A percentile compares a stretch with the other conserved stretches of the same genome.
These are phyloP conservation scores for Oedothorax gibbosus DNA, from an alignment of 1,140 invertebrate species.

Conservation along the genomic window DNA sequence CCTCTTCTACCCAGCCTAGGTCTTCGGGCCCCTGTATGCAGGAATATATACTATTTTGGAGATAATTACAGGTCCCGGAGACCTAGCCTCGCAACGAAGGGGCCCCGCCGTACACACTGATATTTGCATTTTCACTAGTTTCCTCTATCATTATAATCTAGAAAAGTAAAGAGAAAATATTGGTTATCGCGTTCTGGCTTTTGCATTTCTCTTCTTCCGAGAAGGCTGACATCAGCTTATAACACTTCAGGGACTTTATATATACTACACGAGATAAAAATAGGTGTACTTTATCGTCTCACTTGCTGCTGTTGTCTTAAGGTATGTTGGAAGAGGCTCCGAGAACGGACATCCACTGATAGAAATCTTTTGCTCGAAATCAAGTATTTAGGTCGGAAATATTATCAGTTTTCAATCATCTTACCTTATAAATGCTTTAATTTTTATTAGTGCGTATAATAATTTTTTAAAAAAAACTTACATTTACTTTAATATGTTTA, in stretches of 20 bases:
- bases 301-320: slow-evolving; percentile 30
- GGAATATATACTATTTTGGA: slow-evolving; percentile 55
- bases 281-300: slow-evolving; percentile 24
- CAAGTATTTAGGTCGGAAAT: no score
- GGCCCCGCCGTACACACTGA: not conserved
- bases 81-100: not conserved
- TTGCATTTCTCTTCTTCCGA: slow-evolving; percentile 19
- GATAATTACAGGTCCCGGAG: slow-evolving; percentile 6
- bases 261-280: slow-evolving; percentile 35
- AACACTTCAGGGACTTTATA: slow-evolving; percentile 60
- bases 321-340: not conserved
- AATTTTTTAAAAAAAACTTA: no score
- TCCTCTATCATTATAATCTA: slow-evolving; percentile 4
- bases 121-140: slow-evolving; percentile 28
- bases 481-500: no score
- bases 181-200: slow-evolving; percentile 20
- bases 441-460: no score
- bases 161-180: not conserved
- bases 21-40: not conserved
- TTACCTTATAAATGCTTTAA: no score
- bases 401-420: no score
- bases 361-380: not conserved
- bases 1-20: not conserved
- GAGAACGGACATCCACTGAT: not conserved
- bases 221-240: slow-evolving; percentile 48